Percentiles rank a stretch among this genome's conserved stretches.
Evolutionary conservation across 2,113 vertebrate genomes (phyloP).

Genomic region (Carettochelys insculpta): DNA sequence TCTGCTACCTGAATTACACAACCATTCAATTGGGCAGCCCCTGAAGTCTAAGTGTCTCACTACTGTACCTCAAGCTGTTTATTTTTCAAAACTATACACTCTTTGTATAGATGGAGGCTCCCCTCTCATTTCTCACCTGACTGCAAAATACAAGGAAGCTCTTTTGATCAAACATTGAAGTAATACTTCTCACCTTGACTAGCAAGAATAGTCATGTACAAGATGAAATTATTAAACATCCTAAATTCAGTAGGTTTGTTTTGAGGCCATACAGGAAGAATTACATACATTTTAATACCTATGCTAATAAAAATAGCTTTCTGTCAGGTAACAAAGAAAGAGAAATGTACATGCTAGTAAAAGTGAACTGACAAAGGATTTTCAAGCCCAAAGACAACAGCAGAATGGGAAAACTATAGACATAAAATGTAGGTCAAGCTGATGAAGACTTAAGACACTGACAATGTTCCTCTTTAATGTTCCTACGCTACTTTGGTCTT

Average conservation of each 20-base stretch:
- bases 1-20: not conserved
- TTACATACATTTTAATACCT: not conserved
- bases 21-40: not conserved
- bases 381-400: not conserved
- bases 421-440: constrained; percentile 8
- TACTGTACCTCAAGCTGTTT: not conserved
- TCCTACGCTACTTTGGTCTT: not conserved
- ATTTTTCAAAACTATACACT: not conserved
- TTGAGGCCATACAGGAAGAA: not conserved
- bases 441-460: not conserved
- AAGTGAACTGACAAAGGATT: not conserved
- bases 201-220: not conserved
- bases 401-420: not conserved
- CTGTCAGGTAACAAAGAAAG: not conserved
- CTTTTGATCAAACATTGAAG: not conserved
- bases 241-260: not conserved
- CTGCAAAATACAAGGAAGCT: not conserved
- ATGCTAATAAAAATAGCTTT: not conserved
- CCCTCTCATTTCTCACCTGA: not conserved
- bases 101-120: not conserved
- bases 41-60: not conserved
- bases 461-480: not conserved
- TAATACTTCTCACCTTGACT: not conserved
- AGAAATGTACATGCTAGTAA: not conserved
- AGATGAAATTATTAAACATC: not conserved